Evolutionary conservation across 2,113 vertebrate genomes (phyloP).

Genomic region (Pipra filicauda): DNA sequence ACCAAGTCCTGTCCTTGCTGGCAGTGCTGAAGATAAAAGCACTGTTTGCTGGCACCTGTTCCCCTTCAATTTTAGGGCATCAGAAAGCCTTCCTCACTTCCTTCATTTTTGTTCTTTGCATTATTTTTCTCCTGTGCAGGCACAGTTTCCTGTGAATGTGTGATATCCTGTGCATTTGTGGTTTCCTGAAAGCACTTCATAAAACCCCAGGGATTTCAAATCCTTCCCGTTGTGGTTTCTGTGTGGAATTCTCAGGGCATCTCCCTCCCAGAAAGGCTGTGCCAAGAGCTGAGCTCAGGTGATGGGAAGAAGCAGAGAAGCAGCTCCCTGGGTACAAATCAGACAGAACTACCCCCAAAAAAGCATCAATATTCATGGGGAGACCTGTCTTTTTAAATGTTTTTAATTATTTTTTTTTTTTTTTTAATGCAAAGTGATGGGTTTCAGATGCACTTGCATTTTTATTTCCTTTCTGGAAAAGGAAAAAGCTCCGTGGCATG

Average conservation of each 20-base stretch:
- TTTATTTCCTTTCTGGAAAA: background rate
- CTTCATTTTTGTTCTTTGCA: background rate
- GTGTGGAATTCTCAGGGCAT: background rate
- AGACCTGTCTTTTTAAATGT: background rate
- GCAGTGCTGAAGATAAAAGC: background rate
- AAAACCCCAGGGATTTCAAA: background rate
- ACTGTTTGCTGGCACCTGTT: background rate
- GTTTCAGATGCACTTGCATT: background rate
- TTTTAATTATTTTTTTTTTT: background rate
- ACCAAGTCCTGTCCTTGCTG: background rate
- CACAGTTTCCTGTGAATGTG: background rate
- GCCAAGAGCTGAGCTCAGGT: background rate
- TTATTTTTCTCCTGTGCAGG: background rate
- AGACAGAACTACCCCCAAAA: background rate
- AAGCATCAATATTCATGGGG: background rate
- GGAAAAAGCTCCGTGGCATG: accelerated
- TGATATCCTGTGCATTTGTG: background rate
- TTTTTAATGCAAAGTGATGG: background rate
- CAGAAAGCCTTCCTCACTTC: background rate
- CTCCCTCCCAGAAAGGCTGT: background rate
- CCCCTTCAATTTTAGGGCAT: background rate
- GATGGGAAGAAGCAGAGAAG: background rate
- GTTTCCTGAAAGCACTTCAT: background rate
- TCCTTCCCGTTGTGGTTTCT: background rate
- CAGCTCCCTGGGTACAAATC: background rate